phyloP scores from a whole-genome alignment of 2,113 vertebrate species.

The Lycocorax pyrrhopterus region DNA sequence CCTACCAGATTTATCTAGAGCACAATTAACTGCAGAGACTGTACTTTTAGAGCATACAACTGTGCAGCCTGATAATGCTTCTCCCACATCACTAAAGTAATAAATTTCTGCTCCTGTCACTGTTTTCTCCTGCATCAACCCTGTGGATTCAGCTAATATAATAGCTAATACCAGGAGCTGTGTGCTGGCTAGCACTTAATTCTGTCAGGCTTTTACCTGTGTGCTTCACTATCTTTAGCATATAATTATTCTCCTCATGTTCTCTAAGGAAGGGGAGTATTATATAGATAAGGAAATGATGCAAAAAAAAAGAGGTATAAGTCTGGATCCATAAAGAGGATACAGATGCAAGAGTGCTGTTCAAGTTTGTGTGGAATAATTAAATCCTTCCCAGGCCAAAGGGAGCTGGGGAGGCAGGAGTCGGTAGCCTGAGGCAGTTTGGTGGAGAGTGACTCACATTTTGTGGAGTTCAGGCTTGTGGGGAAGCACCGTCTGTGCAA shows the following conservation, averaged over 20 bases:
- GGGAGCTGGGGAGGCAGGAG: neutral
- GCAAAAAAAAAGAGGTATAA: accelerated
- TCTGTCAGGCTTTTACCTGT: constrained; percentile 21
- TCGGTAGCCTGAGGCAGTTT: neutral
- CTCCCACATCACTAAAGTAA: constrained; percentile 31
- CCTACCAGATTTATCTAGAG: constrained; percentile 48
- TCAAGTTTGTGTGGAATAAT: neutral
- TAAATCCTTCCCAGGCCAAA: neutral
- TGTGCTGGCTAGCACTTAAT: neutral
- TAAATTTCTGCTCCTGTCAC: neutral
- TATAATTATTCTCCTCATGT: neutral
- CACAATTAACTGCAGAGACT: constrained; percentile 51
- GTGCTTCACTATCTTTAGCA: neutral
- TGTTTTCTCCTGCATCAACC: constrained; percentile 8
- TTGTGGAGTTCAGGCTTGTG: neutral
- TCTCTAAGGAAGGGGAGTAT: neutral
- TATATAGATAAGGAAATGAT: neutral
- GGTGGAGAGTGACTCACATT: neutral
- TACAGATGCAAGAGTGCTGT: neutral
- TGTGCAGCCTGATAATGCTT: constrained; percentile 52
- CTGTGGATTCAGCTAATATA: neutral
- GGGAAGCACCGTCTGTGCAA: neutral
- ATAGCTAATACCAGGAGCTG: neutral
- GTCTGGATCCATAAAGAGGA: neutral
- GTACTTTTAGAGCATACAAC: constrained; percentile 39